These are phyloP conservation scores for Apogon hyalosoma DNA, from an alignment of 2,797 vertebrate genomes.

Conservation along the genomic window DNA sequence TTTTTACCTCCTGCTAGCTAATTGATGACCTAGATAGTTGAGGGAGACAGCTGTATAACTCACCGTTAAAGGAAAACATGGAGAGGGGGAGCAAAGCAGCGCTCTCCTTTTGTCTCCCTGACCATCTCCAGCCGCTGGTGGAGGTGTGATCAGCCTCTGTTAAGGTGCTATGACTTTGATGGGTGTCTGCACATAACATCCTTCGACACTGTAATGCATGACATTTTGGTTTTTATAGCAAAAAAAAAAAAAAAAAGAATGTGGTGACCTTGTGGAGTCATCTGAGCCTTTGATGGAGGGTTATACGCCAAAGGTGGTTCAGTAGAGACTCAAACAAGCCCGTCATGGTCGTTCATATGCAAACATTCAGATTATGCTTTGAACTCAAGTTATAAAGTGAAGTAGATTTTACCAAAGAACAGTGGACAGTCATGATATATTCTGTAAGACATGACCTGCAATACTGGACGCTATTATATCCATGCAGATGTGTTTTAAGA, in stretches of 20 bases:
- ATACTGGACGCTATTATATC: not conserved
- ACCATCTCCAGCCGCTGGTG: conserved; percentile 48
- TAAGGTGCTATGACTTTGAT: conserved; percentile 37
- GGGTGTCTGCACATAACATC: conserved; percentile 21
- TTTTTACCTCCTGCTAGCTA: conserved; percentile 63
- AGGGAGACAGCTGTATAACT: conserved; percentile 76
- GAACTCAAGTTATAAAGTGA: conserved; percentile 1
- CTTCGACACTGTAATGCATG: conserved; percentile 30
- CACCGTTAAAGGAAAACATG: conserved; percentile 63
- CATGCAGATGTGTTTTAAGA: too few relatives aligned
- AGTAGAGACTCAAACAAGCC: conserved; percentile 19
- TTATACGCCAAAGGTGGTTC: conserved; percentile 22
- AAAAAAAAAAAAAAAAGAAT: conserved; percentile 5
- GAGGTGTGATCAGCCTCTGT: conserved; percentile 21
- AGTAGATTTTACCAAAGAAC: conserved; percentile 4
- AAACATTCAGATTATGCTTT: conserved; percentile 17
- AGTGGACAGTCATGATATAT: not conserved
- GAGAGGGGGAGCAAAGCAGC: conserved; percentile 33
- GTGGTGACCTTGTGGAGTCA: conserved; percentile 48
- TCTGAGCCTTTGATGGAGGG: conserved; percentile 40
- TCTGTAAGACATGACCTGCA: conserved; percentile 7
- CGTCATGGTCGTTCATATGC: conserved; percentile 36
- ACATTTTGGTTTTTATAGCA: conserved; percentile 26
- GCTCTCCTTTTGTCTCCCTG: conserved; percentile 44
- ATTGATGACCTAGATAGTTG: conserved; percentile 79